Evolutionary conservation across 2,113 vertebrate genomes (phyloP).

Genomic region (Corythaixoides concolor): DNA sequence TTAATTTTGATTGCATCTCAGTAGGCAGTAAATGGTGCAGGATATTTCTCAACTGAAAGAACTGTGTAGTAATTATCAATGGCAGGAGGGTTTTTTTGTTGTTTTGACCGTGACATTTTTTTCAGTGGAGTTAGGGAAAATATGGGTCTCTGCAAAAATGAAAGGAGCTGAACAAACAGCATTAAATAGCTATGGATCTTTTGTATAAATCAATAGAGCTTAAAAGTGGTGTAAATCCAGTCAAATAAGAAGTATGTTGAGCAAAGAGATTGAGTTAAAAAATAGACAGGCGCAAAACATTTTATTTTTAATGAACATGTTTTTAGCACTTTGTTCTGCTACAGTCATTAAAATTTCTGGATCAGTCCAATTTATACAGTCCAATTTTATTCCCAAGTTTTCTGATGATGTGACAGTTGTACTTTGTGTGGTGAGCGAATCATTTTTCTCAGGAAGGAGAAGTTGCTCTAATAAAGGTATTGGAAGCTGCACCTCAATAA

Average conservation of each 20-base stretch:
- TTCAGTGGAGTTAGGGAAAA: neutral
- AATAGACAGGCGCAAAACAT: neutral
- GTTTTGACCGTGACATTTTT: neutral
- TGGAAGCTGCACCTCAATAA: neutral
- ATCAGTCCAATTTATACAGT: neutral
- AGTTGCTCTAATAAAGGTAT: neutral
- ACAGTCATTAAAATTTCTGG: neutral
- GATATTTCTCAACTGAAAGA: slow-evolving; percentile 20
- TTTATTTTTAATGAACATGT: neutral
- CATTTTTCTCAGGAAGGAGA: neutral
- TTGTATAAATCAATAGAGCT: neutral
- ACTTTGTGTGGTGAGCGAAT: neutral
- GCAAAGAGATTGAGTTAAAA: neutral
- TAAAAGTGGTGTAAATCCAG: neutral
- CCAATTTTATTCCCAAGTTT: neutral
- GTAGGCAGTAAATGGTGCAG: slow-evolving; percentile 32
- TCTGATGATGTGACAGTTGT: neutral
- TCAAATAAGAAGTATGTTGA: neutral
- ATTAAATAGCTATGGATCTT: neutral
- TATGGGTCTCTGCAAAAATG: neutral
- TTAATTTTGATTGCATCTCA: slow-evolving; percentile 64
- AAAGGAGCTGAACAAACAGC: neutral
- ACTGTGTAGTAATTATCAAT: slow-evolving; percentile 38
- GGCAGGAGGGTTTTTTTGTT: neutral
- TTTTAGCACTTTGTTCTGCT: neutral